A percentile compares a stretch with the other conserved stretches of the same genome.
Conservation (phyloP, 2,113 vertebrate genomes). For the Cettia cetti region DNA sequence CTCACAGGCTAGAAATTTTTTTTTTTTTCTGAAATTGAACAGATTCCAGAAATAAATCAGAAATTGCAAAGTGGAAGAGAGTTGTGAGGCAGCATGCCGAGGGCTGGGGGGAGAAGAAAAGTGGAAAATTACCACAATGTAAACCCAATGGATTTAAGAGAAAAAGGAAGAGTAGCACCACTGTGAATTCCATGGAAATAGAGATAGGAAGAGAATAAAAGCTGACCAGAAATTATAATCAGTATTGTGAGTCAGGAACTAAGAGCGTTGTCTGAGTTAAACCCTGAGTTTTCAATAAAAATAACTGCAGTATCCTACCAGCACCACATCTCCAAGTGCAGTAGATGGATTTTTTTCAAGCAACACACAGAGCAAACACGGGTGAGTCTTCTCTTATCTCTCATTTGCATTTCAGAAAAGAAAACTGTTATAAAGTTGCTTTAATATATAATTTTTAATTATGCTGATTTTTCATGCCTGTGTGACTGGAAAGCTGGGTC, state of each 20-base stretch:
- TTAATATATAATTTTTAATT: neutral
- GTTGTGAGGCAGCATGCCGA: neutral
- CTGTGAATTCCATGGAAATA: neutral
- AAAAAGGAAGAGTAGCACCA: neutral
- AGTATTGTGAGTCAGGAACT: neutral
- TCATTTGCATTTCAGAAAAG: neutral
- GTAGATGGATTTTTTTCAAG: neutral
- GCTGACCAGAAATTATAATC: neutral
- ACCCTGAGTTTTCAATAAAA: neutral
- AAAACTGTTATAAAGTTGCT: neutral
- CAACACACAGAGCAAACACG: neutral
- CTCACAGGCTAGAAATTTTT: neutral
- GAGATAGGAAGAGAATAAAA: neutral
- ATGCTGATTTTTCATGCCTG: neutral
- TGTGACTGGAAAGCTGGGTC: neutral
- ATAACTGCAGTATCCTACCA: neutral
- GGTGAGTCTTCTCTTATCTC: neutral
- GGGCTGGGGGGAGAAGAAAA: neutral
- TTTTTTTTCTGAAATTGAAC: neutral
- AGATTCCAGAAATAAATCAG: constrained; percentile 43
- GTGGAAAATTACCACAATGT: constrained; percentile 21
- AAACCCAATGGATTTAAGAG: neutral
- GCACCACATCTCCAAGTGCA: neutral
- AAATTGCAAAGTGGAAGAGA: constrained; percentile 31
- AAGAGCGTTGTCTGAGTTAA: neutral